A percentile compares a stretch with the other conserved stretches of the same genome.
Evolutionary conservation across 2,113 vertebrate species (phyloP).

Genomic region (Syngnathoides biaculeatus): DNA sequence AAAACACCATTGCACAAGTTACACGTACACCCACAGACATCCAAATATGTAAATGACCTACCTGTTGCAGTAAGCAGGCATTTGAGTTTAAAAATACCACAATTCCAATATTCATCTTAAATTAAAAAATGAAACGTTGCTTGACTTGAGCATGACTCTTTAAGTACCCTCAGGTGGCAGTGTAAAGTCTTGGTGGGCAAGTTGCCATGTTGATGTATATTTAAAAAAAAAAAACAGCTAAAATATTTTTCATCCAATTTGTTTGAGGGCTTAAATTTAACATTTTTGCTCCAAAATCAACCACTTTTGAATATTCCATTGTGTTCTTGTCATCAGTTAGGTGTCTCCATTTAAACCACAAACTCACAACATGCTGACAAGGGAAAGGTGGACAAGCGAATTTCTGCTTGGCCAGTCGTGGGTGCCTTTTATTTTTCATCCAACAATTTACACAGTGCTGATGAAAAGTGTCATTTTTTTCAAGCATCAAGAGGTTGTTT

Average conservation of each 20-base stretch:
- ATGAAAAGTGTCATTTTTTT: not conserved
- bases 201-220: conserved; percentile 54
- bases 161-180: conserved; percentile 61
- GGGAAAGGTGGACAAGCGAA: conserved; percentile 7
- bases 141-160: conserved; percentile 52
- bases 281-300: not conserved
- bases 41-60: conserved; percentile 48
- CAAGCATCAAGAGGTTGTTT: conserved; percentile 20
- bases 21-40: conserved; percentile 62
- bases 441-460: conserved; percentile 7
- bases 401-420: conserved; percentile 8
- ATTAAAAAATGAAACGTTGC: conserved; percentile 65
- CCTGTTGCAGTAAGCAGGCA: conserved; percentile 62
- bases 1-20: conserved; percentile 54
- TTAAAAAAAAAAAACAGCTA: conserved; percentile 33
- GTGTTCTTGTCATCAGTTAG: conserved; percentile 13
- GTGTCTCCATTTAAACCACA: conserved; percentile 6
- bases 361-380: conserved; percentile 11
- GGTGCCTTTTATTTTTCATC: not conserved
- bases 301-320: not conserved
- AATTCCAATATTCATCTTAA: conserved; percentile 40
- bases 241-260: conserved; percentile 29
- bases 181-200: conserved; percentile 62
- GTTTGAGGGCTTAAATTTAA: conserved; percentile 17
- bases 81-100: conserved; percentile 69